Percentiles rank a stretch among this genome's conserved stretches.
Evolutionary conservation across 2,797 vertebrate species (phyloP).

Genomic region (Hybognathus amarus): DNA sequence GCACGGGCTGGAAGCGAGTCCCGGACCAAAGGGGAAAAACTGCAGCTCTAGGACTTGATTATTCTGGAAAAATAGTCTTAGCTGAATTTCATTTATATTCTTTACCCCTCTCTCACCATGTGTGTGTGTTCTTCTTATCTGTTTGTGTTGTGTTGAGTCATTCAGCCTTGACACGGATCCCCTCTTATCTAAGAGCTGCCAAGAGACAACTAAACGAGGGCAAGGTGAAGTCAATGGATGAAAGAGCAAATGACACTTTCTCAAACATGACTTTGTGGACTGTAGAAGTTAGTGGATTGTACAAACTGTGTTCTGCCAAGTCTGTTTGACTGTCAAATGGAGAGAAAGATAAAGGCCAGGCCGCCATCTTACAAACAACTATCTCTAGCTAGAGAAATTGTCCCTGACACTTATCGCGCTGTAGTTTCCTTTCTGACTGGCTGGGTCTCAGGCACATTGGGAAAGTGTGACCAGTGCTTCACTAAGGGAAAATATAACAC

Average conservation of each 20-base stretch:
- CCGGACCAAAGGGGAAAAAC: conserved; percentile 5
- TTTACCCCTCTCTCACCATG: background rate
- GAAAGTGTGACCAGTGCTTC: background rate
- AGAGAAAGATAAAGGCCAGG: conserved; percentile 63
- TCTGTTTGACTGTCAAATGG: conserved; percentile 60
- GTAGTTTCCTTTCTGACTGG: conserved; percentile 38
- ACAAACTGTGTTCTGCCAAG: conserved; percentile 20
- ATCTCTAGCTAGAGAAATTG: conserved; percentile 50
- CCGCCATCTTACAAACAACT: conserved; percentile 45
- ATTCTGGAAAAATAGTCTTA: conserved; percentile 31
- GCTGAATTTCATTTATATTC: conserved; percentile 42
- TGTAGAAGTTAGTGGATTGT: conserved; percentile 30
- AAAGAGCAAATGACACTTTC: conserved; percentile 42
- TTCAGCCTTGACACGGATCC: conserved; percentile 63
- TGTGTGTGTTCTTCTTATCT: conserved; percentile 43
- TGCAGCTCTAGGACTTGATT: conserved; percentile 29
- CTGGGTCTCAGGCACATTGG: conserved; percentile 2
- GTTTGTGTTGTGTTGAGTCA: conserved; percentile 61
- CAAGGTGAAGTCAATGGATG: conserved; percentile 51
- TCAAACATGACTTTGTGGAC: conserved; percentile 50
- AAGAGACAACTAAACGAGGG: conserved; percentile 64
- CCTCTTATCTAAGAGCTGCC: conserved; percentile 57
- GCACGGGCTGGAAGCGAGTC: background rate
- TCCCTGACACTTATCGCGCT: conserved; percentile 46
- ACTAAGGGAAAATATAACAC: background rate